Conservation (phyloP, 1,140 invertebrate species). For the Schlechtendalia chinensis region DNA sequence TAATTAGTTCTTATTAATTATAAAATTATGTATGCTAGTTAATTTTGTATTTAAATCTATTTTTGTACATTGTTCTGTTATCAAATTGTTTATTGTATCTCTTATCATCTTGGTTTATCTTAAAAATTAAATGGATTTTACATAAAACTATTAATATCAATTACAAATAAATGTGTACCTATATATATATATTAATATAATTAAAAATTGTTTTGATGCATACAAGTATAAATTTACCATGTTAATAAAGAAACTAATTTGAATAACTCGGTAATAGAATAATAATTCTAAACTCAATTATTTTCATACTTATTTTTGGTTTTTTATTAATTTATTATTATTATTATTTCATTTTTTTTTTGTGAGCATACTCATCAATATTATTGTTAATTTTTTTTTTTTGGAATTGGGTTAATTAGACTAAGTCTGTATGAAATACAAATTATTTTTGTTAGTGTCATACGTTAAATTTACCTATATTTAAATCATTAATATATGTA, state of each 20-base stretch:
- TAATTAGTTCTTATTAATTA: constrained; percentile 20
- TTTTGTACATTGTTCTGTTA: not conserved
- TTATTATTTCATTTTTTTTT: not conserved
- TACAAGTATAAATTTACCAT: too few species aligned
- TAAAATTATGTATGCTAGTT: not conserved
- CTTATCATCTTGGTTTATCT: too few species aligned
- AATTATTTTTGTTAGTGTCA: not conserved
- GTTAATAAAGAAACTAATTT: not conserved
- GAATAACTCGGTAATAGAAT: not conserved
- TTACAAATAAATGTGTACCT: too few species aligned
- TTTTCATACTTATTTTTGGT: not conserved
- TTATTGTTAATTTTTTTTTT: not conserved
- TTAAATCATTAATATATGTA: not conserved
- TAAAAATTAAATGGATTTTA: too few species aligned
- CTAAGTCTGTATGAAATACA: not conserved
- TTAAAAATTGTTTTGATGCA: too few species aligned
- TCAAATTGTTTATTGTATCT: not conserved
- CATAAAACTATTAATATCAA: too few species aligned
- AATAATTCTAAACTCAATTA: not conserved
- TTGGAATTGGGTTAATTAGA: constrained; percentile 3
- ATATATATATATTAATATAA: too few species aligned
- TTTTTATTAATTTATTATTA: too few species aligned
- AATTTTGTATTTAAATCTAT: constrained; percentile 1
- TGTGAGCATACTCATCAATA: not conserved
- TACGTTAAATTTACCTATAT: not conserved